Percentiles rank a stretch among this genome's conserved stretches.
Conservation (phyloP, 2,797 vertebrate species). For the Labroides dimidiatus region DNA sequence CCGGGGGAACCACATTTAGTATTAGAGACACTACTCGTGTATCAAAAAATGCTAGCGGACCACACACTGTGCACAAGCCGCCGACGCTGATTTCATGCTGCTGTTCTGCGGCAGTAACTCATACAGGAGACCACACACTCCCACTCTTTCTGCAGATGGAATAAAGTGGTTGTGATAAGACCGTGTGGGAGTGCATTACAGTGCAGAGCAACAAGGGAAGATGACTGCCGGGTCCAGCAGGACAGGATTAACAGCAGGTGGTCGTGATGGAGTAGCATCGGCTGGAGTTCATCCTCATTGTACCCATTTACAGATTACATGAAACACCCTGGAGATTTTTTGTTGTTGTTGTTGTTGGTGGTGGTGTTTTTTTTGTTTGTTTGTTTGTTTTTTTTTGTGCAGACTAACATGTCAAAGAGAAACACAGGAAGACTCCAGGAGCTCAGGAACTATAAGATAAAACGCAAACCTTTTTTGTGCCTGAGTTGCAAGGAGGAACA, state of each 20-base stretch:
- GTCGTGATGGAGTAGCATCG: constrained; percentile 32
- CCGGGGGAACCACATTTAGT: constrained; percentile 63
- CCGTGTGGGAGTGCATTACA: constrained; percentile 72
- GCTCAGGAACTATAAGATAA: constrained; percentile 26
- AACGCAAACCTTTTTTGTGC: constrained; percentile 34
- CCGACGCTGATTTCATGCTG: constrained; percentile 76
- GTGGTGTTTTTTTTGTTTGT: too few species aligned
- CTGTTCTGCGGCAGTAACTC: constrained; percentile 74
- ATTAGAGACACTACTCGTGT: constrained; percentile 70
- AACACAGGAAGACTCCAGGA: constrained; percentile 12
- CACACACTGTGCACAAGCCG: constrained; percentile 71
- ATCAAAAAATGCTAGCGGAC: constrained; percentile 59
- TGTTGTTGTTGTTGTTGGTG: too few species aligned
- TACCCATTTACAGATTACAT: constrained; percentile 27
- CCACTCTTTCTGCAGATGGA: constrained; percentile 70
- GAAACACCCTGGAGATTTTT: constrained; percentile 18
- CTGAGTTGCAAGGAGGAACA: constrained; percentile 37
- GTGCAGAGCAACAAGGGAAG: constrained; percentile 48
- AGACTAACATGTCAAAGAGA: neutral
- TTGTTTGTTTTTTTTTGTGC: neutral
- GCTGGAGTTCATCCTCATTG: constrained; percentile 43
- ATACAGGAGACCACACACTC: constrained; percentile 70
- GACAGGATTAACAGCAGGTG: constrained; percentile 62
- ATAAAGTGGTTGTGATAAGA: constrained; percentile 72
- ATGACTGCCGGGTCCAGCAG: constrained; percentile 58